These are phyloP conservation scores for Microctonus brassicae DNA, from an alignment of 2,888 invertebrate genomes.

Conservation along the genomic window DNA sequence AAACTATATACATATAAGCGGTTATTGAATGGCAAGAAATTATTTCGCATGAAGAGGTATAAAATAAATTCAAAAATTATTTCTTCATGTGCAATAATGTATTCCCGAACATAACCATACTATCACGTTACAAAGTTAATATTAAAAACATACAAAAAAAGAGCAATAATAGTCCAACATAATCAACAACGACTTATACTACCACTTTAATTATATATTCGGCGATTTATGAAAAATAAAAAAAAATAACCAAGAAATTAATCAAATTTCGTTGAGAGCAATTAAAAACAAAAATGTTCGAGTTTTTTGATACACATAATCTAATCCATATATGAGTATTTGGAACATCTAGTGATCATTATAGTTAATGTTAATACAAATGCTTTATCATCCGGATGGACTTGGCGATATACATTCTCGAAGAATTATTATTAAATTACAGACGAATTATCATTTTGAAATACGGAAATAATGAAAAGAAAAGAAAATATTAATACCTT, in stretches of 20 bases:
- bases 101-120: neutral
- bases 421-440: constrained; percentile 20
- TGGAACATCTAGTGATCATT: constrained; percentile 39
- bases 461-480: neutral
- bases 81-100: neutral
- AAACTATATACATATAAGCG: constrained; percentile 17
- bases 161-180: constrained; percentile 60
- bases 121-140: neutral
- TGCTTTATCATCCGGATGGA: neutral
- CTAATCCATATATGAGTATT: neutral
- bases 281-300: constrained; percentile 47
- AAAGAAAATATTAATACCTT: neutral
- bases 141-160: neutral
- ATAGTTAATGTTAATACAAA: constrained; percentile 10
- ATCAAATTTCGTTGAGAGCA: constrained; percentile 64
- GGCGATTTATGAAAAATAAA: constrained; percentile 39
- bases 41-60: neutral
- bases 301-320: constrained; percentile 37
- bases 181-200: constrained; percentile 61
- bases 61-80: neutral
- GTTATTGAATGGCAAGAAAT: neutral
- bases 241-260: constrained; percentile 50
- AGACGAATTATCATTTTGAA: constrained; percentile 1
- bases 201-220: constrained; percentile 25
- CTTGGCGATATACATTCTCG: neutral